Evolutionary conservation across 64 coral and sea anemone species (phyloP).

Genomic region (Montipora cactus): DNA sequence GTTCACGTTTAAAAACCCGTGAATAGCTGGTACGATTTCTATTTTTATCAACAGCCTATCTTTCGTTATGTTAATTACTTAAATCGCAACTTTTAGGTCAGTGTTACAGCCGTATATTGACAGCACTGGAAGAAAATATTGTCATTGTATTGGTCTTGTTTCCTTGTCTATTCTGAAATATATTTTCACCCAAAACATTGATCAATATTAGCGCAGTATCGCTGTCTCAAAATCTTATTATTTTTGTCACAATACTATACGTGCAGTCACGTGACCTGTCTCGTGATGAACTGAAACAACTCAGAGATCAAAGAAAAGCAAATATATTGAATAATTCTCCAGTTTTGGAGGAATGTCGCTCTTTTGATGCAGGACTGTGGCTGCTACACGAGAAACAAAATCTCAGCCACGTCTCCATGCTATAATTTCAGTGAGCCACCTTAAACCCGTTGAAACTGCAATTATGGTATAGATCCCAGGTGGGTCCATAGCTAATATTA

Average conservation of each 20-base stretch:
- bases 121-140: background rate
- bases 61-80: background rate
- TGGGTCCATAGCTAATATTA: slow-evolving; percentile 3
- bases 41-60: slow-evolving; percentile 2
- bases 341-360: background rate
- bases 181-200: background rate
- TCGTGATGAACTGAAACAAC: background rate
- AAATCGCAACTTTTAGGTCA: background rate
- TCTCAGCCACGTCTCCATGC: background rate
- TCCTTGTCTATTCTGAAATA: background rate
- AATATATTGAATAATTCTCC: background rate
- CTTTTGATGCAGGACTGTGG: background rate
- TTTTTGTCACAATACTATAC: background rate
- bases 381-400: background rate
- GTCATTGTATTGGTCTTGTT: background rate
- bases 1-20: background rate
- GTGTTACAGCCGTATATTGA: background rate
- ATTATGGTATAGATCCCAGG: background rate
- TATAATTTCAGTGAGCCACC: background rate
- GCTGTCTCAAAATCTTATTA: background rate
- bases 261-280: background rate
- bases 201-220: background rate
- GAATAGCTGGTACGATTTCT: slow-evolving; percentile 9
- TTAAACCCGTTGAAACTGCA: background rate
- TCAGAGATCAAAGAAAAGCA: background rate